These are phyloP conservation scores for Hapalemur alaotrensis DNA, from an alignment of 2,797 vertebrate genomes.

Conservation along the genomic window DNA sequence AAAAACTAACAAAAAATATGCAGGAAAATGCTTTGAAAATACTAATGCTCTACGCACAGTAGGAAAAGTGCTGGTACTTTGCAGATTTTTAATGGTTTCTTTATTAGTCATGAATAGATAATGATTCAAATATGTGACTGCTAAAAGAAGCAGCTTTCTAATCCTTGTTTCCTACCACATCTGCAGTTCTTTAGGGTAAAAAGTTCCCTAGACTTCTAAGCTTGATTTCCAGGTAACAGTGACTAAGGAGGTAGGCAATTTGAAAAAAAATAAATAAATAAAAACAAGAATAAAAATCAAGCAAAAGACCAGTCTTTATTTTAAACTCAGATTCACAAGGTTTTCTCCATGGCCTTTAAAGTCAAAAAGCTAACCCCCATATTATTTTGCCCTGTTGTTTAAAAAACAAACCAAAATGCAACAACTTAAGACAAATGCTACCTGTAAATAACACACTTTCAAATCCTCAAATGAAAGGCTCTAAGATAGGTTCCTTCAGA, in stretches of 20 bases:
- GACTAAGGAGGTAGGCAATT: not conserved
- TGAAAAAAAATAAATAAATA: not conserved
- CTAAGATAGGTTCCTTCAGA: constrained; percentile 13
- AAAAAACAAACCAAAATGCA: not conserved
- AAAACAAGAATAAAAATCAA: not conserved
- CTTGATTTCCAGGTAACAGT: not conserved
- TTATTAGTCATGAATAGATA: not conserved
- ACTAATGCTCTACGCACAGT: not conserved
- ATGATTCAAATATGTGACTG: not conserved
- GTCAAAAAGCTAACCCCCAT: not conserved
- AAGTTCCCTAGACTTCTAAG: not conserved
- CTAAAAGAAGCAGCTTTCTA: not conserved
- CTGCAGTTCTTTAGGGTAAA: not conserved
- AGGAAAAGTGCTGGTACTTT: not conserved
- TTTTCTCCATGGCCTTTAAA: not conserved
- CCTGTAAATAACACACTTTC: not conserved
- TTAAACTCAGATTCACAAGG: not conserved
- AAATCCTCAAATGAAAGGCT: not conserved
- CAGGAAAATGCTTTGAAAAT: not conserved
- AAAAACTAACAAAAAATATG: not conserved
- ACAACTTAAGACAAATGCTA: not conserved
- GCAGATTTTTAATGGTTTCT: not conserved
- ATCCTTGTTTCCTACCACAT: not conserved
- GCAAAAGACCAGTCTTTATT: not conserved
- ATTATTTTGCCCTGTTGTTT: not conserved